Conservation (phyloP, 2,888 invertebrate genomes). For the Crepidodera aurea region DNA sequence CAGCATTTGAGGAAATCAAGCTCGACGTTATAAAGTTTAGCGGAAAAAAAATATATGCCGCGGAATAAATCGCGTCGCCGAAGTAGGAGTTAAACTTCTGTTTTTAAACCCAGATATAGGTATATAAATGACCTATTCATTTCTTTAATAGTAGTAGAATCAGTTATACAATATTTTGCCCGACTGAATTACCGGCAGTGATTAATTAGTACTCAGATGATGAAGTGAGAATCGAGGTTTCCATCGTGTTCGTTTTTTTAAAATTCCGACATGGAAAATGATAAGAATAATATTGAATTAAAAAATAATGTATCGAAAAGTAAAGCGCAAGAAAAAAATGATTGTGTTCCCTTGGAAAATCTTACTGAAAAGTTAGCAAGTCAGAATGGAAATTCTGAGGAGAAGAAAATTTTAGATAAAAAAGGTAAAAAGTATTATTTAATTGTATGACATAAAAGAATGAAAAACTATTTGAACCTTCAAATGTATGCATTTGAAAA, state of each 20-base stretch:
- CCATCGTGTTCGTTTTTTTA: not conserved
- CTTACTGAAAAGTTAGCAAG: not conserved
- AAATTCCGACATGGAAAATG: not conserved
- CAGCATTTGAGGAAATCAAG: no score
- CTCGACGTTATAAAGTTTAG: no score
- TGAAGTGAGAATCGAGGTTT: not conserved
- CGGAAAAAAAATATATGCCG: no score
- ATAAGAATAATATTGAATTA: not conserved
- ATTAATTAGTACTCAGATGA: not conserved
- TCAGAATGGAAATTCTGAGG: not conserved
- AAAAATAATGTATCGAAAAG: not conserved
- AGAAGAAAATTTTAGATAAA: not conserved
- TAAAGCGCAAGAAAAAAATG: not conserved
- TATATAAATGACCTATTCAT: conserved; percentile 2
- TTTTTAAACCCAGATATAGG: not conserved
- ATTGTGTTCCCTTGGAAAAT: not conserved
- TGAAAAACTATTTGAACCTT: no score
- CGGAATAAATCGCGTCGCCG: not conserved
- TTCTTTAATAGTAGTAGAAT: not conserved
- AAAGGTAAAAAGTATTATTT: no score
- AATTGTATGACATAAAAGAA: no score
- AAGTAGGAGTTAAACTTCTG: not conserved
- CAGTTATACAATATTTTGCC: conserved; percentile 1
- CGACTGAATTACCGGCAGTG: not conserved
- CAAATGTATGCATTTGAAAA: no score